Evolutionary conservation across 2,888 invertebrate species (phyloP), one percentile per base, ranked within the genome.

Genomic region (Cerastis leucographa): DNA sequence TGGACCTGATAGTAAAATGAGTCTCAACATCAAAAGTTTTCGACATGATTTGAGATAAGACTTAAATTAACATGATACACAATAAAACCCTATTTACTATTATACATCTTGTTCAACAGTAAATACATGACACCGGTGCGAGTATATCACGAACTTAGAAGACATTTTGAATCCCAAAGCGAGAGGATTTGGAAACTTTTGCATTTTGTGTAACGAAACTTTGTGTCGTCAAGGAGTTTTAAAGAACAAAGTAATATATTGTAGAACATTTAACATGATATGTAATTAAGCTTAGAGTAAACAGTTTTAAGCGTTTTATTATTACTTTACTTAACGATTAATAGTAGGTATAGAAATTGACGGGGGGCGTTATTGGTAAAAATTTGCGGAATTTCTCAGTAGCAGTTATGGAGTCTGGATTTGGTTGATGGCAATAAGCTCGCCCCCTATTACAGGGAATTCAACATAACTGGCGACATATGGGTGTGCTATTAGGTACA

Each of bases 181-280:
- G 69, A 66, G 66, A 62, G 72, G 51, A 75, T 78, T 81, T 67
- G 51, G 44, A 54, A 73, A 71, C 70, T 73, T 84, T 35, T 35
- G 46, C 72, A 35, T 76, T 69, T 64, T 68, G 54, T 59, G 56
- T 81, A 56, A 44, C 17, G 19, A 75, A 75, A 85, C 75, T 84
- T 73, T 65, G 54, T 46, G 54, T 59, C 42, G 44, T 65, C 64
- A 56, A 56, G 49, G 72, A 72, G 56, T 69, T 71, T 77, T 77
- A 64, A 74, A 68, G 68, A 72, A 75, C 71, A 70, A 71, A 70
- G 86, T 76, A 29, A 69, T 65, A 78, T 71, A 56, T 78, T 86
- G 71, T 74, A 46, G 35, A 72, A 76, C 54, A 74, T 14, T 3
- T 62, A 74, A 66, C n/a, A 67, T 82, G 44, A 56, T 22, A 46